These are phyloP conservation scores for Florisuga fusca DNA, from an alignment of 2,797 vertebrate species.

Conservation along the genomic window DNA sequence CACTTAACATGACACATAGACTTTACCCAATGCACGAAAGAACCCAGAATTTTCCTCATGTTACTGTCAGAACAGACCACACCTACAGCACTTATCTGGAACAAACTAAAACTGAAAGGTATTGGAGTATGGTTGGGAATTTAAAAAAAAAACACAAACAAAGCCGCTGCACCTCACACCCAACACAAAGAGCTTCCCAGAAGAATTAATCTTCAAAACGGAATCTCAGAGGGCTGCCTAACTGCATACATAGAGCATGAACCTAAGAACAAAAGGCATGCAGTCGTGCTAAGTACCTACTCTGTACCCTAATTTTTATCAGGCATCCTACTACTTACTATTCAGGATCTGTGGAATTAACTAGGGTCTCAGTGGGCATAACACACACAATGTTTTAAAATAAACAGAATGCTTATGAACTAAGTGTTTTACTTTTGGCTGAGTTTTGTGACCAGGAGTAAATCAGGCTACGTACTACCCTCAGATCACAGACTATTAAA, in stretches of 20 bases:
- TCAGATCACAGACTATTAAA: neutral
- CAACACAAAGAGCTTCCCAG: neutral
- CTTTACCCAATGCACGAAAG: neutral
- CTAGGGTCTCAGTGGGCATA: no score
- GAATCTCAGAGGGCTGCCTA: neutral
- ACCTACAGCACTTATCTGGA: neutral
- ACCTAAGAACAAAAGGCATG: neutral
- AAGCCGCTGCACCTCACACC: no score
- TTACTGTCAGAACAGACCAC: neutral
- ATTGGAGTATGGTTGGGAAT: neutral
- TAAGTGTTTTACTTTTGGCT: neutral
- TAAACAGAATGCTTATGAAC: neutral
- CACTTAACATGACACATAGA: neutral
- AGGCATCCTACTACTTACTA: neutral
- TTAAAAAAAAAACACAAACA: neutral
- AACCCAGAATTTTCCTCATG: neutral
- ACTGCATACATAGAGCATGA: neutral
- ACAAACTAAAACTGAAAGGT: neutral
- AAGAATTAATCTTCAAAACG: neutral
- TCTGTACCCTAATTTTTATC: fast-evolving
- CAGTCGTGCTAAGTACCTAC: neutral
- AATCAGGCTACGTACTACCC: neutral
- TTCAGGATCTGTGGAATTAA: neutral
- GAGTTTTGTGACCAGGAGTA: neutral
- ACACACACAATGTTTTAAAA: neutral